These are phyloP conservation scores for Theodoxus fluviatilis DNA, from an alignment of 2,888 invertebrate genomes.

Conservation along the genomic window DNA sequence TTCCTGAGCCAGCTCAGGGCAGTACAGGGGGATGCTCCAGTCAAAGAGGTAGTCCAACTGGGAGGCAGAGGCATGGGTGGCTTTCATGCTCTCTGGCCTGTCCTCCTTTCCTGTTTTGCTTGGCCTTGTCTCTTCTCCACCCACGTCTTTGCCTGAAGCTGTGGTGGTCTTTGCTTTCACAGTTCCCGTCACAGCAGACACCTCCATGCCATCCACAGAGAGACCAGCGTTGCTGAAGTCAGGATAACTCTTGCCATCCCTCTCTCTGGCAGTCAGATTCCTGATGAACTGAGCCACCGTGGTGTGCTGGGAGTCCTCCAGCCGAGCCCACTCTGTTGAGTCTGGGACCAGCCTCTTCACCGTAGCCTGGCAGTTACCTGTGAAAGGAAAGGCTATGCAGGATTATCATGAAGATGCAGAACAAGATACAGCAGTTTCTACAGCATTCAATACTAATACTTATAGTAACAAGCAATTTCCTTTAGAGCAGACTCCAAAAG, in stretches of 20 bases:
- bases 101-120: too few species aligned
- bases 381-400: not conserved
- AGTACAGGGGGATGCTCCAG: constrained; percentile 58
- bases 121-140: too few species aligned
- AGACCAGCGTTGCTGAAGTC: too few species aligned
- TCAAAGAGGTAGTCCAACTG: constrained; percentile 58
- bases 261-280: constrained; percentile 27
- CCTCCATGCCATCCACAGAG: too few species aligned
- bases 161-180: too few species aligned
- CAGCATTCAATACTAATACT: not conserved
- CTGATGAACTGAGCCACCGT: constrained; percentile 45
- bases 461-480: not conserved
- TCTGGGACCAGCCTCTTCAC: constrained; percentile 41
- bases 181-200: too few species aligned
- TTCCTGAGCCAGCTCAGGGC: constrained; percentile 49
- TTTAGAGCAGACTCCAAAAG: not conserved
- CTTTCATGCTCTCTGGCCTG: too few species aligned
- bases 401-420: not conserved
- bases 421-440: not conserved
- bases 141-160: too few species aligned
- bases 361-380: constrained; percentile 42
- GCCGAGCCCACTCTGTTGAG: constrained; percentile 55
- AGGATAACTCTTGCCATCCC: too few species aligned
- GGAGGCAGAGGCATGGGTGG: constrained; percentile 10
- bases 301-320: constrained; percentile 41